Evolutionary conservation across 2,113 vertebrate species (phyloP), one percentile per base, ranked within the genome.

Genomic region (Stigmatopora argus): DNA sequence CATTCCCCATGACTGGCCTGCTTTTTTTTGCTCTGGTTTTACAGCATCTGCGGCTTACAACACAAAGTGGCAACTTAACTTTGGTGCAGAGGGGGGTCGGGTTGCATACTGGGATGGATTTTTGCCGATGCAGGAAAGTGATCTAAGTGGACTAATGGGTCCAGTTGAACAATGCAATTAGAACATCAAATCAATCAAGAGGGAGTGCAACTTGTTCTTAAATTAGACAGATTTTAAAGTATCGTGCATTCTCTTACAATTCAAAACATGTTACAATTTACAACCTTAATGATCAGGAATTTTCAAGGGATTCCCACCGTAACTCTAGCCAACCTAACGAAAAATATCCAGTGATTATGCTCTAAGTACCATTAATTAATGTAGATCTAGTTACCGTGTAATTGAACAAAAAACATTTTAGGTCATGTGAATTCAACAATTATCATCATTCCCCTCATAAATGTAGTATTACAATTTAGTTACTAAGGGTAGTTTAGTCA

Each of bases 1-100:
- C 80, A 69, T 45, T 85, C 77, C 74, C 77, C 87, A 87, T 85
- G 71, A 66, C 73, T 75, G 46, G 61, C 61, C 14, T 56, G 23
- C 5, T 2, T 56, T 58, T 6, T 2, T 56, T 58, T 62, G 41
- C 72, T 53, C 51, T 64, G 69, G 74, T 60, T 78, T 61, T 71
- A 78, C 62, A 75, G 56, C 66, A 79, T 73, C 85, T 84, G 69
- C 72, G 81, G 59, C 13, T 15, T 38, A 64, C 13, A 44, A 73
- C 9, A 78, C n/a, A 61, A 61, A 41, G 59, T 41, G 41, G 41
- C 19, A 45, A 61, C 41, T 45, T 61, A 45, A 44, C 38, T 23
- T 7, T 45, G 59, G 59, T 61, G 59, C 41, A 61, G 59, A 23
- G 58, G n/a, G 53, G 53, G 59, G 19, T 61, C 59, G 21, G 59